Base-by-base conservation (phyloP, 2,888 invertebrate genomes). In the Amphipoea oculea region DNA sequence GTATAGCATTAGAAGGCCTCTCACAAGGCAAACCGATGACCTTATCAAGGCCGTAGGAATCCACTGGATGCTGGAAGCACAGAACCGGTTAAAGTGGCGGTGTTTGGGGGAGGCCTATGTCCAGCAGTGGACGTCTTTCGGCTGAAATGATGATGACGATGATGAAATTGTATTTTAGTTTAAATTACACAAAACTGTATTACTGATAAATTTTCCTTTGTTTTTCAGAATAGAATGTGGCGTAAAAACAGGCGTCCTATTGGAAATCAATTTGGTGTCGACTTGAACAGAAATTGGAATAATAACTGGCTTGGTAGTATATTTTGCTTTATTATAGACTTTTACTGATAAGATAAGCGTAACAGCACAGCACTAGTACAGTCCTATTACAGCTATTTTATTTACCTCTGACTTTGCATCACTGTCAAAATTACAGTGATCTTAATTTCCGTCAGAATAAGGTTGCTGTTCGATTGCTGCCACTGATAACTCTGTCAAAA, bases 191-290 rank as follows among this genome's bases (percentile, higher is more conserved):
- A 14, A 2, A 14, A 4, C 36, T 40, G 6, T 17, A 11, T 54
- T 23, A 54, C 11, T 72, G 3, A 57, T 29, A 45, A 12, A 51
- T 0, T 36, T 12, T 17, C 0, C 1, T 48, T 76, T 78, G 5
- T 1, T 48, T 98, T 94, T 97, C 98, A 75, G 98, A 98, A 92
- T 91, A 97, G 98, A 86, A 89, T 98, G 92, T 98, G 98, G 98
- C 96, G 98, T 2, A 98, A 98, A 92, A 97, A 97, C 0, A 94
- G 94, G 74, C 92, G 94, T 48, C 93, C 92, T 1, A 57, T 90
- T 70, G 95, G 93, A 17, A 80, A 70, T 0, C 98, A 98, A 85
- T 91, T 93, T 80, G 98, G 98, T 12, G 97, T 97, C 0, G 98
- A 98, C 92, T 97, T 98, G 0, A 98, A 96, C 84, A 98, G 97